phyloP scores from a whole-genome alignment of 2,888 invertebrate genomes.

The Drosophila sordidapex region DNA sequence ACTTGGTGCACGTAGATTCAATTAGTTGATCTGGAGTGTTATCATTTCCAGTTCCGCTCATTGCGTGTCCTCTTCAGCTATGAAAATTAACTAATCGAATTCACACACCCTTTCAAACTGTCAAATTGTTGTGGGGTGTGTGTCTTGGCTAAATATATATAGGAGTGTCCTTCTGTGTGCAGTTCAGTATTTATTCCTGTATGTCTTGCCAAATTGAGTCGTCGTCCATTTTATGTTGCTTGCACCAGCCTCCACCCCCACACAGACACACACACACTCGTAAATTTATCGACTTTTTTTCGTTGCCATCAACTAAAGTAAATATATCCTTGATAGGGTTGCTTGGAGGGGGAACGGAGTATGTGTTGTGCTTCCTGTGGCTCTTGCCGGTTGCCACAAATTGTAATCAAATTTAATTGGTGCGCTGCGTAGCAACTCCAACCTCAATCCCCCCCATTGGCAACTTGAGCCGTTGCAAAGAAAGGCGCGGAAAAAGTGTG shows the following conservation, averaged over 20 bases:
- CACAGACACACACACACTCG: conserved; percentile 5
- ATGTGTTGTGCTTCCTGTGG: conserved; percentile 30
- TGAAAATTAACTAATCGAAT: conserved; percentile 61
- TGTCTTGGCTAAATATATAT: conserved; percentile 39
- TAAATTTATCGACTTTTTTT: conserved; percentile 53
- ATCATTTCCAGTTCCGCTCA: conserved; percentile 53
- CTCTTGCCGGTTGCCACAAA: conserved; percentile 51
- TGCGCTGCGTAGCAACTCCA: conserved; percentile 29
- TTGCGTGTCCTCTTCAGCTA: conserved; percentile 28
- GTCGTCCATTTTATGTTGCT: conserved; percentile 39
- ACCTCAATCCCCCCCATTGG: background rate
- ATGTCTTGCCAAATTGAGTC: conserved; percentile 40
- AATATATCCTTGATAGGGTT: conserved; percentile 67
- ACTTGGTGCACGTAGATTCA: conserved; percentile 60
- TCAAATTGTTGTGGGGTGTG: background rate
- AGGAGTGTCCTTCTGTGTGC: conserved; percentile 39
- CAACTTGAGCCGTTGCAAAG: conserved; percentile 18
- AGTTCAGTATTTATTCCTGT: conserved; percentile 9
- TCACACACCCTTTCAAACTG: conserved; percentile 32
- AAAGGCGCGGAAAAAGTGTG: conserved; percentile 59
- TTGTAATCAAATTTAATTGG: conserved; percentile 80
- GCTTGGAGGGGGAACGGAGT: conserved; percentile 23
- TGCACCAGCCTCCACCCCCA: background rate
- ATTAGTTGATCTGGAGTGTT: conserved; percentile 59
- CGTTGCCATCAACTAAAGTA: conserved; percentile 33